A percentile compares a stretch with the other conserved stretches of the same genome.
Conservation (phyloP, 2,113 vertebrate species). For the Rhinolophus ferrumequinum region DNA sequence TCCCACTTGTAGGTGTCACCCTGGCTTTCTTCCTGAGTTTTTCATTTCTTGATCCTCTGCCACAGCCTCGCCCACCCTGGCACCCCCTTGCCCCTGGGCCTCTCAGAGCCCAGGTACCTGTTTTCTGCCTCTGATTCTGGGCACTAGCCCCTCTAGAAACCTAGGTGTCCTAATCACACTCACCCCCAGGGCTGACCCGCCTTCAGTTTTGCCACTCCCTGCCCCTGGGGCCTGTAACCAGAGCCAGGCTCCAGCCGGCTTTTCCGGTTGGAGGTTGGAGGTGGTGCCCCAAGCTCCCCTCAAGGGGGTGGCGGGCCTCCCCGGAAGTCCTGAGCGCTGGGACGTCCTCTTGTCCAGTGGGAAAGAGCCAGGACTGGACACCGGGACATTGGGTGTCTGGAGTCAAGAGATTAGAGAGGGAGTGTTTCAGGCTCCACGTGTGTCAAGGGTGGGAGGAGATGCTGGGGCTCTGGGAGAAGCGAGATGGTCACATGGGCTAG, state of each 20-base stretch:
- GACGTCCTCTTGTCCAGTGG: not conserved
- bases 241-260: conserved; percentile 74
- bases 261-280: conserved; percentile 77
- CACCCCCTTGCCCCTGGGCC: not conserved
- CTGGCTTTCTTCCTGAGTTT: not conserved
- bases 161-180: not conserved
- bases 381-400: not conserved
- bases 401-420: not conserved
- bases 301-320: conserved; percentile 31
- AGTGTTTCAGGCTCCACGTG: not conserved
- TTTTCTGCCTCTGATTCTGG: not conserved
- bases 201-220: conserved; percentile 63
- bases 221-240: conserved; percentile 64
- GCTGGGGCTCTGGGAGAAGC: not conserved
- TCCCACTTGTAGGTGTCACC: not conserved
- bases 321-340: conserved; percentile 55
- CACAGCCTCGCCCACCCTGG: not conserved
- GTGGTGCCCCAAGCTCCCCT: conserved; percentile 68
- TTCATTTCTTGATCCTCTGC: not conserved
- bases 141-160: not conserved
- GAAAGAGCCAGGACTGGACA: not conserved
- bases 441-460: not conserved
- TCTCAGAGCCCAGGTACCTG: not conserved
- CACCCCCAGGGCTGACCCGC: not conserved
- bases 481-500: not conserved